Conservation (phyloP, 2,113 vertebrate species). For the Mesembrinibis cayennensis region DNA sequence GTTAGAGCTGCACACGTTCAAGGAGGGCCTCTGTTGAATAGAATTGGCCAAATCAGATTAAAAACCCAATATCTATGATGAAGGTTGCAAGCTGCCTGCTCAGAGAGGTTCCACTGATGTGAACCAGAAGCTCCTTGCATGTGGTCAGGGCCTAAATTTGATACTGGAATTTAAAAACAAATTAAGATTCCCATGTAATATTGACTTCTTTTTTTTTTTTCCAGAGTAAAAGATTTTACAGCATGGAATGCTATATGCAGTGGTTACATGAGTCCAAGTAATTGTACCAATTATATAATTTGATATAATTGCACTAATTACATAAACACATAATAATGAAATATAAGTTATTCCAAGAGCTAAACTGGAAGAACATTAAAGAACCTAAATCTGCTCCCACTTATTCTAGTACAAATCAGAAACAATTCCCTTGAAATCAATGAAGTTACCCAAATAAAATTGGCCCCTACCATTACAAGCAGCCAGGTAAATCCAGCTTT, state of each 20-base stretch:
- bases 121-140: constrained; percentile 58
- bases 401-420: constrained; percentile 68
- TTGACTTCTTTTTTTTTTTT: constrained; percentile 22
- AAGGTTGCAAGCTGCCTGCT: constrained; percentile 26
- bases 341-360: constrained; percentile 68
- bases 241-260: constrained; percentile 58
- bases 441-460: constrained; percentile 46
- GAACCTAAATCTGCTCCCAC: constrained; percentile 54
- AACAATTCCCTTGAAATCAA: constrained; percentile 63
- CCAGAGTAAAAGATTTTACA: constrained; percentile 53
- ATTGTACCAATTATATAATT: constrained; percentile 68
- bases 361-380: constrained; percentile 70
- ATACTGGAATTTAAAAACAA: constrained; percentile 64
- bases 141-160: constrained; percentile 57
- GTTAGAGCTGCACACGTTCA: background rate
- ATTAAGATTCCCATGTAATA: constrained; percentile 64
- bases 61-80: constrained; percentile 31
- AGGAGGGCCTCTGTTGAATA: constrained; percentile 30
- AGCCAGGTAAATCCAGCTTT: background rate
- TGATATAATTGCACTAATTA: constrained; percentile 58
- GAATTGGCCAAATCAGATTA: constrained; percentile 65
- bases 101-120: constrained; percentile 36
- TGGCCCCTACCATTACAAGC: background rate
- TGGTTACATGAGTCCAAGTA: constrained; percentile 64
- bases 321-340: constrained; percentile 42